Conservation (phyloP, 1,140 invertebrate species). For the Uloborus diversus region DNA sequence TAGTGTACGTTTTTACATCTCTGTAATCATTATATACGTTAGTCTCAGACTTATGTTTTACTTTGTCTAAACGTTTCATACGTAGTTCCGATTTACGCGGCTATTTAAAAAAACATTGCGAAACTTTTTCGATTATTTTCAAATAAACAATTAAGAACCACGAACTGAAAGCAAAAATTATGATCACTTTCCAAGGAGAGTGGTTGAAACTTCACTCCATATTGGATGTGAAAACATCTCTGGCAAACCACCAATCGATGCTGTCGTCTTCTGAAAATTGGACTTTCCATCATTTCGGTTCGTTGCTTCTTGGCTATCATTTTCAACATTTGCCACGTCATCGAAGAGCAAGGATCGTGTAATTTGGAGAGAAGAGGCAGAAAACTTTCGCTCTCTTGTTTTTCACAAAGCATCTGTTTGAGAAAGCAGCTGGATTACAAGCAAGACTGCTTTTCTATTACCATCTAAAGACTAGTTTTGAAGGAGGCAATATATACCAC, state of each 20-base stretch:
- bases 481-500: constrained; percentile 15
- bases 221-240: background rate
- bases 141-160: constrained; percentile 17
- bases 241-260: constrained; percentile 13
- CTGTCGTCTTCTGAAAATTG: constrained; percentile 16
- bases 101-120: constrained; percentile 1
- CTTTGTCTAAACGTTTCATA: no score
- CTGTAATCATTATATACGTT: no score
- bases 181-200: no score
- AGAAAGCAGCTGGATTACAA: background rate
- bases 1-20: no score
- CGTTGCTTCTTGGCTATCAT: constrained; percentile 24
- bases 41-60: no score
- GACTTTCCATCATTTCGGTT: constrained; percentile 29
- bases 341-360: constrained; percentile 16
- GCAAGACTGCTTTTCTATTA: constrained; percentile 4
- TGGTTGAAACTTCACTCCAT: no score
- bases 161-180: background rate
- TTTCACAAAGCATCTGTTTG: background rate
- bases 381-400: constrained; percentile 5
- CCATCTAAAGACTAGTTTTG: constrained; percentile 15
- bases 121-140: background rate
- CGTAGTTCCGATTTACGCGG: no score
- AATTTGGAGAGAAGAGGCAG: constrained; percentile 6
- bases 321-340: constrained; percentile 33